These are phyloP conservation scores for Operophtera brumata DNA, from an alignment of 2,888 invertebrate species.

Conservation along the genomic window DNA sequence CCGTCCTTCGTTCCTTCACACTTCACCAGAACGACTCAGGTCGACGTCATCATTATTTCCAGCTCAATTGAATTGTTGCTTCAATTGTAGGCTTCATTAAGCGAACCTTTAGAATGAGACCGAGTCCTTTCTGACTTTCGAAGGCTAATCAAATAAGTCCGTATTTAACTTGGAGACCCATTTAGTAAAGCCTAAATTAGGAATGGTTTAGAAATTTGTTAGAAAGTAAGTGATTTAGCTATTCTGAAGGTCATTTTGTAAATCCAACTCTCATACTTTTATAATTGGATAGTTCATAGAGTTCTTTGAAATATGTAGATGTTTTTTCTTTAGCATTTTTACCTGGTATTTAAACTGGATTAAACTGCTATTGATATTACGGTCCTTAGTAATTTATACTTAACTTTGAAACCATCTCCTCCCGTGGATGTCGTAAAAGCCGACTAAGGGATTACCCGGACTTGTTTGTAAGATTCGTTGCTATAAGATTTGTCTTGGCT, in stretches of 20 bases:
- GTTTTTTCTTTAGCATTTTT: background rate
- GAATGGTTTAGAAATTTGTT: constrained; percentile 13
- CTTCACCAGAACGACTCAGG: constrained; percentile 49
- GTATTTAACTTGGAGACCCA: constrained; percentile 28
- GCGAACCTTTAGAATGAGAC: constrained; percentile 35
- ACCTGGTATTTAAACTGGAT: no score
- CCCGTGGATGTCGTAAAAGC: no score
- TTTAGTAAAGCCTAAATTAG: constrained; percentile 19
- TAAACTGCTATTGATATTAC: no score
- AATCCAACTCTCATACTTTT: background rate
- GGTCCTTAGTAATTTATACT: no score
- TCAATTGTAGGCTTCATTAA: constrained; percentile 46
- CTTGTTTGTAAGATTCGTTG: no score
- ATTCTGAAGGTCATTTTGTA: constrained; percentile 4
- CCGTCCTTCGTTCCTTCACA: constrained; percentile 56
- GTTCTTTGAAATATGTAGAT: no score
- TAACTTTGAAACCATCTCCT: no score
- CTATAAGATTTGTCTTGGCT: no score
- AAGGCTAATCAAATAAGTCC: constrained; percentile 30
- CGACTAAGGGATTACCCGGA: no score
- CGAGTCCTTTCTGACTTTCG: constrained; percentile 29
- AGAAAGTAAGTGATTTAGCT: constrained; percentile 3
- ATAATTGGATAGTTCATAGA: background rate
- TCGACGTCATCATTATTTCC: constrained; percentile 54
- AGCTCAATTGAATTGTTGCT: constrained; percentile 55